Base-by-base conservation (phyloP, 2,113 vertebrate species). In the Muntiacus muntjak region DNA sequence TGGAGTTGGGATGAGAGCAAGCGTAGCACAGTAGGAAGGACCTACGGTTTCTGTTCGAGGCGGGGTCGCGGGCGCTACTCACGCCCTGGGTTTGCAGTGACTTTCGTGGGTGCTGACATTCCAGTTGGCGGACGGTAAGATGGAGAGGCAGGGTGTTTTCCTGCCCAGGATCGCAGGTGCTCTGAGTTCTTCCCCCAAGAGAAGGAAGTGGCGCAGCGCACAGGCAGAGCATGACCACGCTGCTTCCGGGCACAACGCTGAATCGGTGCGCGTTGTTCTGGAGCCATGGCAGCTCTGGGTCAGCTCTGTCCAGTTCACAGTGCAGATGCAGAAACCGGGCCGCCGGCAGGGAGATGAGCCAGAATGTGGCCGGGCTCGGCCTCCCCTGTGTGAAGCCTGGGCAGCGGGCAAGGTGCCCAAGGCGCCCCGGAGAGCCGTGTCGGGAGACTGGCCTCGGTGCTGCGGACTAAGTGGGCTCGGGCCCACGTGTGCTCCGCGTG, bases 71-170 rank as follows among this genome's bases (percentile, higher is more conserved):
- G 43, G 50, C 15, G 2, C 3, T 7, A 23, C 50, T 36, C 12
- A 4, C 0, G 0, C 8, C 47, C n/a, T 45, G 87, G 57, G 33
- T 19, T 7, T 43, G 17, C 7, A 47, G 85, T 40, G 13, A 5
- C 16, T 0, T 13, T 16, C 0, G 0, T 14, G n/a, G 15, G 21
- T 1, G 16, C 62, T 1, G 6, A 4, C 17, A 1, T 11, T 23
- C 58, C 8, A 13, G 17, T 0, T 33, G 50, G 19, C 0, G 0
- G 81, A 55, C 0, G 3, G 28, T 30, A 5, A 1, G 5, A 2
- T 11, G 62, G 83, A 43, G 9, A 7, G 25, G 21, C 8, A 17
- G 71, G 16, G 13, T 0, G 2, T 36, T 19, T 52, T 40, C 33
- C 62, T 16, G 16, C 60, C 16, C 30, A 30, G 9, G 26, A 25